Base-by-base conservation (phyloP, 2,113 vertebrate species). In the cat (Felis catus) region DNA sequence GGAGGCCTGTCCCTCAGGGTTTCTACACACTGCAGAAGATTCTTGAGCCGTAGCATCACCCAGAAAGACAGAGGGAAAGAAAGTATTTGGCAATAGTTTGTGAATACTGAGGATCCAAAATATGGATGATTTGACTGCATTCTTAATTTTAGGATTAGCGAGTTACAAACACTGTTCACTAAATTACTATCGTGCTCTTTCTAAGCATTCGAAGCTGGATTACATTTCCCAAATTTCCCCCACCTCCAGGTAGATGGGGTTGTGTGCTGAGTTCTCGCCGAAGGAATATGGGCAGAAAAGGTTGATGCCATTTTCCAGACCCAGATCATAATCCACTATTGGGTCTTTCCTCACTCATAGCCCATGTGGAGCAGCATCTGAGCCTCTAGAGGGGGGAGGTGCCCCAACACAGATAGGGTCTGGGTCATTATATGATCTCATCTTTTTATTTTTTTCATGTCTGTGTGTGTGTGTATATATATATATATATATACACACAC, bases 121-220 rank as follows among this genome's bases (percentile, higher is more conserved):
- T 16, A 1, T 81, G 25, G 21, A 61, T 5, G 16, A 27, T 89
- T 61, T 81, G 36, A 65, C 11, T 41, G 4, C 27, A 61, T 81
- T 92, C 68, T 88, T 84, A 61, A 91, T 91, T 96, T 96, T 39
- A 87, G 15, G 78, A 53, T 21, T 55, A 82, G 16, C 70, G 23
- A 14, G 73, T 89, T 94, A 33, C 21, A 97, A 51, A 66, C 86
- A 90, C 29, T 63, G 19, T 25, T 95, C n/a, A 74, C 53, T 91
- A 70, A 86, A 65, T 83, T 89, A 25, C 45, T 74, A 31, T 68
- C 55, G 9, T 63, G 3, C 53, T 95, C 45, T 91, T 96, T 55
- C 48, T 79, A 13, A n/a, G 3, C 15, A 81, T 65, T 91, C 10
- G 2, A 36, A n/a, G 27, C 39, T 66, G 58, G 18, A 85, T 94